Conservation (phyloP, 1,140 invertebrate genomes). For the Trichonephila clavipes region DNA sequence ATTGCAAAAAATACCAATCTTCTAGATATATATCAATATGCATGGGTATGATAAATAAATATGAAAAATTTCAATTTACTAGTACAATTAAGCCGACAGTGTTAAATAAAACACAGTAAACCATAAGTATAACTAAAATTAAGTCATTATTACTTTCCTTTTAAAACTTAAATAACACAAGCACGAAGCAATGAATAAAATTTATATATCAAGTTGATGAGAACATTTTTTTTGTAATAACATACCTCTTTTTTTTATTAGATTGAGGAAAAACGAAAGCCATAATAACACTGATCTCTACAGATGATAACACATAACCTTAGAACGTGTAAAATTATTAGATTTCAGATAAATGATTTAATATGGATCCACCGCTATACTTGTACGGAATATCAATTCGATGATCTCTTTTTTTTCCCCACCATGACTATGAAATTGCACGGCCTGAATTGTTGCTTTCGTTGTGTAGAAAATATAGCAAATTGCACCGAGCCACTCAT, state of each 20-base stretch:
- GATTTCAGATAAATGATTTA: conserved; percentile 11
- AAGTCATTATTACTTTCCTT: no score
- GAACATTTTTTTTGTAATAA: neutral
- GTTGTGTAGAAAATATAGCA: neutral
- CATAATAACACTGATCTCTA: no score
- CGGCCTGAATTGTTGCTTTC: neutral
- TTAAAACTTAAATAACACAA: no score
- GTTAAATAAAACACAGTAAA: no score
- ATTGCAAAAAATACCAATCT: no score
- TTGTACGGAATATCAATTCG: neutral
- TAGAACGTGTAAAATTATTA: neutral
- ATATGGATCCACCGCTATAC: neutral
- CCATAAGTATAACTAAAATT: no score
- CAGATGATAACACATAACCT: no score
- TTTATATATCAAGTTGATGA: neutral
- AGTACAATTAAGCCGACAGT: no score
- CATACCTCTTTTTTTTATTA: neutral
- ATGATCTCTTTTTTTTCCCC: neutral
- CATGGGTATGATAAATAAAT: neutral
- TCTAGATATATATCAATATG: no score
- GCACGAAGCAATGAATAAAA: neutral
- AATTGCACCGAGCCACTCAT: neutral
- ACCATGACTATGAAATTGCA: neutral
- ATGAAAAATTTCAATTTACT: neutral
- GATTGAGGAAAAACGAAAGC: no score